phyloP scores from a whole-genome alignment of 2,113 vertebrate genomes.

The Dryoscopus gambensis region DNA sequence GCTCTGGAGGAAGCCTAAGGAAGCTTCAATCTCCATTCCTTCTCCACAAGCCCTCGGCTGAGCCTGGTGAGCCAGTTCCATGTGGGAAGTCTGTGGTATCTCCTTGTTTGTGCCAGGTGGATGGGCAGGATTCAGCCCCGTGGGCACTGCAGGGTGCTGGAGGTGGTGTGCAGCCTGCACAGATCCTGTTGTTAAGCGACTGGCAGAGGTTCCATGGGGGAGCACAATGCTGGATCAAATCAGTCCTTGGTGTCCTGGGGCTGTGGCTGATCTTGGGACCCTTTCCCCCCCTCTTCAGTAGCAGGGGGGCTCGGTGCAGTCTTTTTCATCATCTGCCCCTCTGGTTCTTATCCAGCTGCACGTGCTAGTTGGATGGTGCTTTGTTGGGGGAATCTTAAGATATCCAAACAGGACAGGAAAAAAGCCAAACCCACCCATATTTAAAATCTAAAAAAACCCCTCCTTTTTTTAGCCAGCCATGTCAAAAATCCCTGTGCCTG shows the following conservation, averaged over 20 bases:
- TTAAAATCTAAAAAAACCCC: background rate
- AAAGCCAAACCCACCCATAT: background rate
- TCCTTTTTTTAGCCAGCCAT: background rate
- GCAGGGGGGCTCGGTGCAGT: accelerated
- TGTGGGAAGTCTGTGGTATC: accelerated
- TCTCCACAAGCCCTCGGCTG: accelerated
- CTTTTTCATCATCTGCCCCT: background rate
- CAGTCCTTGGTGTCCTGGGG: background rate
- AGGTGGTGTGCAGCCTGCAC: background rate
- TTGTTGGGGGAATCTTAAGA: background rate
- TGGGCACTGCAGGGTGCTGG: background rate
- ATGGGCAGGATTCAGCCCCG: background rate
- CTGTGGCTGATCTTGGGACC: background rate
- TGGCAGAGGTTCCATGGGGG: background rate
- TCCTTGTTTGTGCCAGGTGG: background rate
- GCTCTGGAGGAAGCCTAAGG: background rate
- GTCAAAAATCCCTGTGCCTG: background rate
- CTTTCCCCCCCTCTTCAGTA: accelerated
- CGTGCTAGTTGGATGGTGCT: background rate
- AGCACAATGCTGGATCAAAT: background rate
- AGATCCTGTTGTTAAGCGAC: accelerated
- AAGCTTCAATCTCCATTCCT: background rate
- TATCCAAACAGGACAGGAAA: background rate
- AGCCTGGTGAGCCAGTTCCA: background rate
- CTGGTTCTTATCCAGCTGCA: background rate